Percentiles rank a stretch among this genome's conserved stretches.
Conservation (phyloP, 1,140 invertebrate genomes). For the Cotesia vestalis region DNA sequence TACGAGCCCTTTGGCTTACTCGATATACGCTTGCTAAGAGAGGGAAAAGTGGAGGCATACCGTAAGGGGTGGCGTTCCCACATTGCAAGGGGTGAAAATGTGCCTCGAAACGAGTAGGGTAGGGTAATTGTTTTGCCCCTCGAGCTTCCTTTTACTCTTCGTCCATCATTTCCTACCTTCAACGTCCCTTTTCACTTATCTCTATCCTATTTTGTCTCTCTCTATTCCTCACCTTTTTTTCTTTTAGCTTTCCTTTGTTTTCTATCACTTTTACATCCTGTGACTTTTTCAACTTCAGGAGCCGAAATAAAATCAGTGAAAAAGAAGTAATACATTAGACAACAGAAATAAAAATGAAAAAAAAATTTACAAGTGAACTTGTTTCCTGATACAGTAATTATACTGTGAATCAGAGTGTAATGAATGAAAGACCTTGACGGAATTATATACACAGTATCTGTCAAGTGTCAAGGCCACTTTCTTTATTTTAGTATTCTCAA, state of each 20-base stretch:
- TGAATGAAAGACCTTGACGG: background rate
- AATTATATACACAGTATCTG: background rate
- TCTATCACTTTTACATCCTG: background rate
- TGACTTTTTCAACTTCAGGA: background rate
- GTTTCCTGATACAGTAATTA: constrained; percentile 13
- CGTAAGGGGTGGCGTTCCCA: constrained; percentile 43
- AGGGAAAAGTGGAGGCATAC: constrained; percentile 40
- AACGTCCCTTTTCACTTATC: constrained; percentile 2
- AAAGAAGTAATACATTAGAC: background rate
- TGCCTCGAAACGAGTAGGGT: constrained; percentile 23
- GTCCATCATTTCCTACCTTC: constrained; percentile 13
- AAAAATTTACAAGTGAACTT: background rate
- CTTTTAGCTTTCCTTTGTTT: too few species aligned
- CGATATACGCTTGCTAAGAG: background rate
- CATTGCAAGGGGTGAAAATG: constrained; percentile 24
- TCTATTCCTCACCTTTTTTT: too few species aligned
- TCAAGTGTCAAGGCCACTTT: constrained; percentile 2
- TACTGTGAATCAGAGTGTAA: constrained; percentile 10
- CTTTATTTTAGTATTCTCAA: background rate
- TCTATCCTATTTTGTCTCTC: background rate
- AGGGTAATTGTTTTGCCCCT: constrained; percentile 32
- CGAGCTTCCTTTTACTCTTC: constrained; percentile 11
- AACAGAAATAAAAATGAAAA: background rate
- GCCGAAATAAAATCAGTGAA: too few species aligned
- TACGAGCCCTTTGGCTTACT: background rate